Evolutionary conservation across 2,113 vertebrate genomes (phyloP).

Genomic region (Zapus hudsonius): DNA sequence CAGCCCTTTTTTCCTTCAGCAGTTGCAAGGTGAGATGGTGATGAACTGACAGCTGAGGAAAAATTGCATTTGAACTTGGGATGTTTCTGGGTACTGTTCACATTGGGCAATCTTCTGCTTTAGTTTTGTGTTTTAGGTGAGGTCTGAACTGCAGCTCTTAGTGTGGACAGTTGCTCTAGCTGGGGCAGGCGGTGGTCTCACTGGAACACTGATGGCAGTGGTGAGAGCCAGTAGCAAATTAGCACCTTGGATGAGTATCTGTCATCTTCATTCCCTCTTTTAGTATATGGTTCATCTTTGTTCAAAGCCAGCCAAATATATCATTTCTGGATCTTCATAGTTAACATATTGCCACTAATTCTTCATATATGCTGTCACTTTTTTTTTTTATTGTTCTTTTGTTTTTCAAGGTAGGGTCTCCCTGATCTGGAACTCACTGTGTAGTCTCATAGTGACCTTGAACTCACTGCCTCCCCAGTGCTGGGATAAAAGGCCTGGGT

Average conservation of each 20-base stretch:
- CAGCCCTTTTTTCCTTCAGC: constrained; percentile 92
- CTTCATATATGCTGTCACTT: neutral
- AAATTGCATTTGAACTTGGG: neutral
- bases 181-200: neutral
- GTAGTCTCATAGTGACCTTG: too few species aligned
- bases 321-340: neutral
- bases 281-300: neutral
- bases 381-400: too few species aligned
- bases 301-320: neutral
- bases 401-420: too few species aligned
- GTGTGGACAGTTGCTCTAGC: neutral
- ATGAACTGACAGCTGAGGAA: neutral
- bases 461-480: too few species aligned
- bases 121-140: neutral
- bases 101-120: neutral
- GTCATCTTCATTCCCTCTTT: too few species aligned
- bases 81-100: neutral
- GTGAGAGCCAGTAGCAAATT: too few species aligned
- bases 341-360: neutral
- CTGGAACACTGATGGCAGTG: neutral
- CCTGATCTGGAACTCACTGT: too few species aligned
- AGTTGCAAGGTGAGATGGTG: constrained; percentile 89
- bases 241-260: too few species aligned
- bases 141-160: too few species aligned
- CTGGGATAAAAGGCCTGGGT: too few species aligned